Evolutionary conservation across 2,797 vertebrate genomes (phyloP), one percentile per base, ranked within the genome.

Genomic region (Hirundo rustica): DNA sequence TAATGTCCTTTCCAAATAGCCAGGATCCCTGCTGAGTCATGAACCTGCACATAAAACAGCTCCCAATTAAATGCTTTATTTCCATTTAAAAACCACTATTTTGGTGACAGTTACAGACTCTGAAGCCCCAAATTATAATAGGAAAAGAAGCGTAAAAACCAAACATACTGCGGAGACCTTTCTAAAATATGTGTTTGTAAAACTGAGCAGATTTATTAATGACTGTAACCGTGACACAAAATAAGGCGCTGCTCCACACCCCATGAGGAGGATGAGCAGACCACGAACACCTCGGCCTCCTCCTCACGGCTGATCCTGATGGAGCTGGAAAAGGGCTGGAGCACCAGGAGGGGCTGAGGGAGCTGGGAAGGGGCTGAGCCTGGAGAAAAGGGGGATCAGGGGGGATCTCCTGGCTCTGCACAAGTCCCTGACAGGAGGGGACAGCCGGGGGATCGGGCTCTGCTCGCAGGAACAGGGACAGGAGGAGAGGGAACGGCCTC

Each of bases 191-290:
- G 1, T 16, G 11, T 14, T 38, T 61, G 66, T 40, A 66, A 34
- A 62, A 76, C 17, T 2, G 16, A 9, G 22, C 2, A 55, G 15
- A 57, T 67, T 74, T 67, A 65, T 48, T 23, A 11, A 32, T 2
- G 2, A 0, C 7, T 19, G 13, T 27, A 38, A 61, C 11, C 0
- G 0, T 8, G 62, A 27, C 3, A 11, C 9, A 30, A 51, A 42
- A 3, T 1, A 18, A 50, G 9, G 64, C 0, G 2, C 17, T 29
- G 22, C 10, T 11, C 16, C 4, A 0, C 13, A 6, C 3, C 4
- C 13, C 0, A 1, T 1, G 44, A 36, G 2, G 26, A 13, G 16
- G 50, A 50, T 2, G 22, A 54, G 11, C 9, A n/a, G 38, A 2
- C 4, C 8, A 4, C 0, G 1, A 5, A 25, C 25, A 13, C 27